These are phyloP conservation scores for Phalloptychus januarius DNA, from an alignment of 2,797 vertebrate species.

Conservation along the genomic window DNA sequence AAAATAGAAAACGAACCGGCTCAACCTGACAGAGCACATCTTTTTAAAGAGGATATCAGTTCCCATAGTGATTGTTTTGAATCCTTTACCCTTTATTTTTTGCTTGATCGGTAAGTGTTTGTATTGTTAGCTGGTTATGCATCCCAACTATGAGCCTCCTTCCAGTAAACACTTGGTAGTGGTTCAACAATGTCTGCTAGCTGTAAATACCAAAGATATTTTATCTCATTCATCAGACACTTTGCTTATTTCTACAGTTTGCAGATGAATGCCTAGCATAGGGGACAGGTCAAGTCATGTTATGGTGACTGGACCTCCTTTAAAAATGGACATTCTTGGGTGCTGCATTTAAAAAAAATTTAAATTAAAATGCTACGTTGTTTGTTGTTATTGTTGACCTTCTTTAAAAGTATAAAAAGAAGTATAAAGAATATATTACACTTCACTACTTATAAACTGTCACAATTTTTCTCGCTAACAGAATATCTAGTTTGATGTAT, in stretches of 20 bases:
- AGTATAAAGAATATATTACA: too few relatives aligned
- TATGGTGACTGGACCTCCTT: background rate
- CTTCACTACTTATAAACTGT: too few relatives aligned
- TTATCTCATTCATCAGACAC: background rate
- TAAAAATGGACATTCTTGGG: background rate
- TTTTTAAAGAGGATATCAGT: conserved; percentile 55
- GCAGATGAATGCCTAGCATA: background rate
- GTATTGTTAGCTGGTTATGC: background rate
- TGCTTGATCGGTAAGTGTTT: background rate
- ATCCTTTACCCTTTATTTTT: conserved; percentile 41
- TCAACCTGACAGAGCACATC: conserved; percentile 60
- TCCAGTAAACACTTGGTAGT: background rate
- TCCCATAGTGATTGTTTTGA: conserved; percentile 67
- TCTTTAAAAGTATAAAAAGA: too few relatives aligned
- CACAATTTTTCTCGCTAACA: background rate
- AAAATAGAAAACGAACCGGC: conserved; percentile 57
- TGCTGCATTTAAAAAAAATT: background rate
- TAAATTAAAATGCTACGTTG: background rate
- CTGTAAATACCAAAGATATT: background rate
- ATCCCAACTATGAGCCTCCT: background rate
- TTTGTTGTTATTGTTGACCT: too few relatives aligned
- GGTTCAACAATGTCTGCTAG: background rate
- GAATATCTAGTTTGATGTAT: background rate
- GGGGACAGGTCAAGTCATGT: background rate
- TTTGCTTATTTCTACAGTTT: background rate